Evolutionary conservation across 2,797 vertebrate genomes (phyloP).

Genomic region (Staurois parvus): DNA sequence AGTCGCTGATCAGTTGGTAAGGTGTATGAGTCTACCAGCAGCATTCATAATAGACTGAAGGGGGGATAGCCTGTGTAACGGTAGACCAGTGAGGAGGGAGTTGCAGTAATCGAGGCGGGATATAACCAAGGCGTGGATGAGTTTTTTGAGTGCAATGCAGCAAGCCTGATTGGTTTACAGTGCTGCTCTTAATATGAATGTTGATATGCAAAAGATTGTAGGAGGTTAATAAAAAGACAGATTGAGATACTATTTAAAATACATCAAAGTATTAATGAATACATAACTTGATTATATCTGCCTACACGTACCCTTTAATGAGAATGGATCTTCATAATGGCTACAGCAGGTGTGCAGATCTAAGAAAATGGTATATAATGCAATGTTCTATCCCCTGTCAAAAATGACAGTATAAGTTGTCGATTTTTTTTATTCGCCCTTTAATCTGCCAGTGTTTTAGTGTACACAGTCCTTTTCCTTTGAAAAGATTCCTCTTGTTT

Average conservation of each 20-base stretch:
- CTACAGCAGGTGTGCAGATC: background rate
- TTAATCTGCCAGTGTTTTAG: background rate
- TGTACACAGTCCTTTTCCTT: background rate
- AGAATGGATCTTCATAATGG: background rate
- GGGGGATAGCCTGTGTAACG: too few relatives aligned
- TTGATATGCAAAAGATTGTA: background rate
- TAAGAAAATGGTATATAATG: background rate
- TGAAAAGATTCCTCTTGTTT: background rate
- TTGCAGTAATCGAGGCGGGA: too few relatives aligned
- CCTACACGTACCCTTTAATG: background rate
- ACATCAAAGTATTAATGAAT: background rate
- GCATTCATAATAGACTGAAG: too few relatives aligned
- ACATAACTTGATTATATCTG: background rate
- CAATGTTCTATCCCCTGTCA: background rate
- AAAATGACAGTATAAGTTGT: background rate
- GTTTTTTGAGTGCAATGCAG: too few relatives aligned
- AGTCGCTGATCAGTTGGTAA: too few relatives aligned
- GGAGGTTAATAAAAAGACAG: background rate
- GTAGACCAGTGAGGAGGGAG: too few relatives aligned
- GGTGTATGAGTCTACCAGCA: too few relatives aligned
- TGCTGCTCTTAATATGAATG: background rate
- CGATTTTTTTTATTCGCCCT: background rate
- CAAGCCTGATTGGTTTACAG: background rate
- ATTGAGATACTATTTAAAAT: background rate
- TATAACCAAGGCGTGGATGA: too few relatives aligned